Conservation (phyloP, 2,888 invertebrate species). For the Pseudococcus longispinus region DNA sequence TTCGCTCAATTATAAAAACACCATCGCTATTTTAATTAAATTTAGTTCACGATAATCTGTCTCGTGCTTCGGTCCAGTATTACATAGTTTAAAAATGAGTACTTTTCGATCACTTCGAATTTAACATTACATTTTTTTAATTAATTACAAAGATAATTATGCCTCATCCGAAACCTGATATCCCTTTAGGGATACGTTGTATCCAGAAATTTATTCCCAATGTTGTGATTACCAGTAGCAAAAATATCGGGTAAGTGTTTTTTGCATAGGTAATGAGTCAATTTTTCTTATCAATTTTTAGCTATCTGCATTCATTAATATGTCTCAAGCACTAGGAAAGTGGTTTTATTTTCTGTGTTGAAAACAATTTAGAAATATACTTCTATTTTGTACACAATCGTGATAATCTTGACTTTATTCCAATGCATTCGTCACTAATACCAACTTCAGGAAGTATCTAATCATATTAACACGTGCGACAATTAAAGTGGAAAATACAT, state of each 20-base stretch:
- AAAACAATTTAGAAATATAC: not conserved
- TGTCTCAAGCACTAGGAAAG: not conserved
- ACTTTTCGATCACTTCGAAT: not conserved
- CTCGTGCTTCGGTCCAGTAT: slow-evolving; percentile 1
- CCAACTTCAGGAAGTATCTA: not conserved
- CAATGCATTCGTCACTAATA: not conserved
- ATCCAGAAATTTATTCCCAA: slow-evolving; percentile 22
- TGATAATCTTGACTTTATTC: not conserved
- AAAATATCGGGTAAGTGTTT: slow-evolving; percentile 25
- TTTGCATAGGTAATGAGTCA: not conserved
- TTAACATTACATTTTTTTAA: not conserved
- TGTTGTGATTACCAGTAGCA: not conserved
- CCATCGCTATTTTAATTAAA: not conserved
- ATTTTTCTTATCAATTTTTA: not conserved
- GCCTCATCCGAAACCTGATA: slow-evolving; percentile 27
- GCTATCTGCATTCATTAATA: not conserved
- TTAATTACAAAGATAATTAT: not conserved
- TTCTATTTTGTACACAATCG: not conserved
- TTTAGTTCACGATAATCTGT: not conserved
- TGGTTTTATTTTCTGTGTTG: not conserved
- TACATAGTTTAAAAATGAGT: not conserved
- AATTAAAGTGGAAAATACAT: not conserved
- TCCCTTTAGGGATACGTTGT: slow-evolving; percentile 39
- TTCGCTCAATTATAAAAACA: not conserved
- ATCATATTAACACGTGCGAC: not conserved